Evolutionary conservation across 2,797 vertebrate species (phyloP), one percentile per base, ranked within the genome.

Genomic region (Poeciliopsis infans): DNA sequence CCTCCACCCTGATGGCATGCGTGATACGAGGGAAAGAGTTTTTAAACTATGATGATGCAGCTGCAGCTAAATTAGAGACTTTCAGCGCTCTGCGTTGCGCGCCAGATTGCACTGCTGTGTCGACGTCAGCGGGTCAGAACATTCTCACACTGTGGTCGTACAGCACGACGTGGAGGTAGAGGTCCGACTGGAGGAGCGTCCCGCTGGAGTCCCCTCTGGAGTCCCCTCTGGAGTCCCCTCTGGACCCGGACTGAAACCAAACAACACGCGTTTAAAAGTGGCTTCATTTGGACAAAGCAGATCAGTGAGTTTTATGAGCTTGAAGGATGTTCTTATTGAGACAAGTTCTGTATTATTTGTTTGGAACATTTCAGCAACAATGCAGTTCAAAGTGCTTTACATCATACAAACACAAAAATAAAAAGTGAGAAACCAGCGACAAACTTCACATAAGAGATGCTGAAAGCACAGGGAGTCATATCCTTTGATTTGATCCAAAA

Each of bases 121-220:
- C 51, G 6, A 80, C 61, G 70, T 82, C 66, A 71, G 86, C 70
- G 74, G 81, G 16, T 94, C 74, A 96, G 68, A 86, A 80, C 5
- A 93, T 94, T 86, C 95, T 91, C 84, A 94, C 81, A 72, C 90
- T 51, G 71, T 95, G 96, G 91, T 97, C 96, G n/a, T 94, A 97
- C 91, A 96, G 70, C 84, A 96, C 95, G 75, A 89, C 95, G 39
- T 97, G 96, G 55, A 88, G 33, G 89, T 97, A 97, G 88, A 97
- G 94, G 18, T 95, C 87, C 0, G 96, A 97, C 84, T 93, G 89
- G 23, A 98, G 81, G 28, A 90, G 73, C 0, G 68, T 96, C 88
- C 96, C 92, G 12, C 77, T 91, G 4, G 95, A 96, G 92, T 94
- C 92, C 73, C 97, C 95, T 31, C 96, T 96, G 0, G 96, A 94